These are phyloP conservation scores for Amiota minor DNA, from an alignment of 2,888 invertebrate species.

Conservation along the genomic window DNA sequence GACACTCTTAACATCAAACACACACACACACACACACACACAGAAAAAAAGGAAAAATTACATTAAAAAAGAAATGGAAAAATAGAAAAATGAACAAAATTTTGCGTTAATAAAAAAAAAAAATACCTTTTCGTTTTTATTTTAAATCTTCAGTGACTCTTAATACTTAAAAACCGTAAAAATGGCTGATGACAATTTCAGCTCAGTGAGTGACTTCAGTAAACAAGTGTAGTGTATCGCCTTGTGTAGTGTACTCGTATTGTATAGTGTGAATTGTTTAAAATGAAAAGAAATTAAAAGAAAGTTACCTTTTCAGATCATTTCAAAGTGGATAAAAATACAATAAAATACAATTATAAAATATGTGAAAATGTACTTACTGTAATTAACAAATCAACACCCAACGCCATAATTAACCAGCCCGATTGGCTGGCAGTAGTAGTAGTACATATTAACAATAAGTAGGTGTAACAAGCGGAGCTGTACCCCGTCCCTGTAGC, in stretches of 20 bases:
- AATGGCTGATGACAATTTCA: slow-evolving; percentile 14
- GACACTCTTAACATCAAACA: background rate
- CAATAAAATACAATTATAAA: slow-evolving; percentile 2
- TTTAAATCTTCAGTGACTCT: slow-evolving; percentile 5
- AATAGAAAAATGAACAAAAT: slow-evolving; percentile 1
- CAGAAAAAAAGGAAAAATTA: too few species aligned
- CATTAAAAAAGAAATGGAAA: background rate
- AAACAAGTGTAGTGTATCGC: background rate
- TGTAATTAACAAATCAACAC: slow-evolving; percentile 52
- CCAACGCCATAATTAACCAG: background rate
- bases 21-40: too few species aligned
- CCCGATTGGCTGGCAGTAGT: too few species aligned
- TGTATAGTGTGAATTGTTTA: too few species aligned
- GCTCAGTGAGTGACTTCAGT: background rate
- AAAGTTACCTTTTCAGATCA: too few species aligned
- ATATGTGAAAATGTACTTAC: slow-evolving; percentile 39
- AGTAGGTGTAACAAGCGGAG: too few species aligned
- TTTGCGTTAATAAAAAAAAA: slow-evolving; percentile 14
- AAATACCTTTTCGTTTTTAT: background rate
- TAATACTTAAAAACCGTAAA: background rate
- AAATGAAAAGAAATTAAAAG: too few species aligned
- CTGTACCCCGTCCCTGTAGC: too few species aligned
- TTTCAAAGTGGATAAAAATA: background rate
- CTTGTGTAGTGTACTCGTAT: too few species aligned
- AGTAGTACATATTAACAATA: too few species aligned